Evolutionary conservation across 2,797 vertebrate species (phyloP).

Genomic region (Poeciliopsis presidionis): DNA sequence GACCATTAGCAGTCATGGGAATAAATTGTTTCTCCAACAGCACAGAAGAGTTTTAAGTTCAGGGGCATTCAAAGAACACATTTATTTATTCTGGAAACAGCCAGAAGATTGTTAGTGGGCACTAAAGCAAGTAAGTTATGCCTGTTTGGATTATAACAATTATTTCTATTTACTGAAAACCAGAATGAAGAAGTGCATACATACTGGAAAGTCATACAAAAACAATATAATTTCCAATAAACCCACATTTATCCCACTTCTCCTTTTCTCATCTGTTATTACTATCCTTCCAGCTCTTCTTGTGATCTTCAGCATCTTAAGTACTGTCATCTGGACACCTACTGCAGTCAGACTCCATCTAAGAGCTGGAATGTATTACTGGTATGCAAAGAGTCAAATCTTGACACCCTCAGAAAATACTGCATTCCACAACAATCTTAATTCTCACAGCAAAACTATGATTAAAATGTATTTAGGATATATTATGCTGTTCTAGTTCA

Average conservation of each 20-base stretch:
- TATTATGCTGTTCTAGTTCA: not conserved
- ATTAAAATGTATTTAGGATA: not conserved
- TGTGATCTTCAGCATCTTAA: not conserved
- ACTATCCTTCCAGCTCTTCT: not conserved
- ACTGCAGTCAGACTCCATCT: not conserved
- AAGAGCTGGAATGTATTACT: not conserved
- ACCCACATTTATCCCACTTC: not conserved
- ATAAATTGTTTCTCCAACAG: slow-evolving; percentile 31
- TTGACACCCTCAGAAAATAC: not conserved
- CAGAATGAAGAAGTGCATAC: not conserved
- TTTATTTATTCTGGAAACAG: slow-evolving; percentile 12
- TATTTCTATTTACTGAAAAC: not conserved
- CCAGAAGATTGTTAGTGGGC: slow-evolving; percentile 7
- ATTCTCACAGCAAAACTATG: not conserved
- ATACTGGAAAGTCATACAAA: not conserved
- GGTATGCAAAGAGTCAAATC: not conserved
- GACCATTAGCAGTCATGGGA: slow-evolving; percentile 33
- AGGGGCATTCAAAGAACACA: slow-evolving; percentile 34
- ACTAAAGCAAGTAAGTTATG: not conserved
- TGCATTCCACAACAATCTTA: not conserved
- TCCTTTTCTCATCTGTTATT: not conserved
- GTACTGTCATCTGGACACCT: not conserved
- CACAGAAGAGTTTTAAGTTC: slow-evolving; percentile 32
- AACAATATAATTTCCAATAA: not conserved
- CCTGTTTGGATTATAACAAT: not conserved